Percentiles rank a stretch among this genome's conserved stretches.
These are phyloP conservation scores for Molossus alvarezi DNA, from an alignment of 2,797 vertebrate species.

Conservation along the genomic window DNA sequence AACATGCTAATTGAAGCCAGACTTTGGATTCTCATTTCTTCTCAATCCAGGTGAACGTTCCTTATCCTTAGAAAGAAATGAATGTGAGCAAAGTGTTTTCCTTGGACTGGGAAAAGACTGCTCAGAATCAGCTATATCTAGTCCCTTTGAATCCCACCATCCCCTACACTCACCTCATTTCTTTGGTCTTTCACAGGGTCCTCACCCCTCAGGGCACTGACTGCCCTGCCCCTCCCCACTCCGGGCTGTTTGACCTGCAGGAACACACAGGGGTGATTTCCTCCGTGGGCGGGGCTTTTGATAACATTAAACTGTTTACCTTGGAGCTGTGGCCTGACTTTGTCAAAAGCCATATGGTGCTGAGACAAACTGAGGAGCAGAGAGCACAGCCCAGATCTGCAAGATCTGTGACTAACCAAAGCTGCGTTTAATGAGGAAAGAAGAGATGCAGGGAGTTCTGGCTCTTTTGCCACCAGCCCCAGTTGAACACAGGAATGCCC, in stretches of 20 bases:
- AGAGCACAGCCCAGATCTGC: conserved; percentile 81
- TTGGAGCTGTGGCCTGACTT: conserved; percentile 87
- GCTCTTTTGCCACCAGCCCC: conserved; percentile 78
- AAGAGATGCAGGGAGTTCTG: conserved; percentile 80
- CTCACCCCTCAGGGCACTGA: not conserved
- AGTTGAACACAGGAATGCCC: conserved; percentile 62
- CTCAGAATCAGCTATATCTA: conserved; percentile 42
- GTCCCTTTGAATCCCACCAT: not conserved
- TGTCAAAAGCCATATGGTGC: conserved; percentile 88
- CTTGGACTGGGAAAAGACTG: conserved; percentile 65
- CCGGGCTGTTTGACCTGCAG: conserved; percentile 73
- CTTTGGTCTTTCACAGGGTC: not conserved
- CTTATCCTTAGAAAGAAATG: conserved; percentile 79
- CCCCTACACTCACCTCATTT: not conserved
- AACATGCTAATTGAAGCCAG: conserved; percentile 87
- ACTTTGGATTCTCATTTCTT: conserved; percentile 77
- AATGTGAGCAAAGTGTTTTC: conserved; percentile 82
- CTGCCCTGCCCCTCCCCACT: conserved; percentile 60
- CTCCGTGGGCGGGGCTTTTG: conserved; percentile 81
- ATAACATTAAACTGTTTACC: conserved; percentile 88
- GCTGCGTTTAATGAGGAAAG: conserved; percentile 84
- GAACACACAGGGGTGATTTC: conserved; percentile 82
- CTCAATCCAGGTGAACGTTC: conserved; percentile 85
- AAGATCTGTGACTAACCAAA: conserved; percentile 83
- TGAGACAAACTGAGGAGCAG: conserved; percentile 80